These are phyloP conservation scores for Melanotaenia nigrans DNA, from an alignment of 2,797 vertebrate species.

Conservation along the genomic window DNA sequence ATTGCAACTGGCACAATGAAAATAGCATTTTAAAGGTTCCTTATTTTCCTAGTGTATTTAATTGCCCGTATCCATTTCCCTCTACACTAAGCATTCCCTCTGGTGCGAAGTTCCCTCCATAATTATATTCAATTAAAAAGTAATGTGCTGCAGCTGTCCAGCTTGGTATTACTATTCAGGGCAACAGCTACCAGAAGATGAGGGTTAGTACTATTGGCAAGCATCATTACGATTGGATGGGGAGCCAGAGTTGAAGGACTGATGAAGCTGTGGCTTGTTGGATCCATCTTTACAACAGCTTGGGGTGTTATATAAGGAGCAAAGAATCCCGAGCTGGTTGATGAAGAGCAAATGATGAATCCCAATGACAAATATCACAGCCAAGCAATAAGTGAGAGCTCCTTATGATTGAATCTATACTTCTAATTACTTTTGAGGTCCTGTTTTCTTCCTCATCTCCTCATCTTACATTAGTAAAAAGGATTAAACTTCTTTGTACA, in stretches of 20 bases:
- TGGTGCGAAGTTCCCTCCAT: constrained; percentile 29
- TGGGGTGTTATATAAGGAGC: constrained; percentile 72
- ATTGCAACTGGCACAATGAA: constrained; percentile 2
- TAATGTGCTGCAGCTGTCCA: constrained; percentile 41
- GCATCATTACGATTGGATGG: constrained; percentile 47
- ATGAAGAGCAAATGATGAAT: constrained; percentile 57
- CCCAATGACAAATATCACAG: constrained; percentile 56
- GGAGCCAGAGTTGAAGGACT: constrained; percentile 61
- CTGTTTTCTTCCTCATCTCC: constrained; percentile 6
- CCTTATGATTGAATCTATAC: constrained; percentile 15
- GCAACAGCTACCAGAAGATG: constrained; percentile 54
- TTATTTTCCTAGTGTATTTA: constrained; percentile 45
- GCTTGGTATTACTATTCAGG: constrained; percentile 43
- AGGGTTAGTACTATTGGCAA: constrained; percentile 57
- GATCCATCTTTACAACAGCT: constrained; percentile 75
- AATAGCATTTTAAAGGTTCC: constrained; percentile 27
- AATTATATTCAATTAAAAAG: constrained; percentile 64
- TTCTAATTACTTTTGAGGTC: constrained; percentile 27
- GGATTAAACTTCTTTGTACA: neutral
- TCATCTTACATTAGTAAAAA: constrained; percentile 1
- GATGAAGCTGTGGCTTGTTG: constrained; percentile 70
- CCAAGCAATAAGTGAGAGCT: constrained; percentile 45
- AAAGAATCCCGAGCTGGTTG: constrained; percentile 50
- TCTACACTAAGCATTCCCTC: constrained; percentile 28
- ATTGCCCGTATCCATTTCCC: constrained; percentile 41